Evolutionary conservation across 2,797 vertebrate genomes (phyloP), one percentile per base, ranked within the genome.

Genomic region (Ispidina picta): DNA sequence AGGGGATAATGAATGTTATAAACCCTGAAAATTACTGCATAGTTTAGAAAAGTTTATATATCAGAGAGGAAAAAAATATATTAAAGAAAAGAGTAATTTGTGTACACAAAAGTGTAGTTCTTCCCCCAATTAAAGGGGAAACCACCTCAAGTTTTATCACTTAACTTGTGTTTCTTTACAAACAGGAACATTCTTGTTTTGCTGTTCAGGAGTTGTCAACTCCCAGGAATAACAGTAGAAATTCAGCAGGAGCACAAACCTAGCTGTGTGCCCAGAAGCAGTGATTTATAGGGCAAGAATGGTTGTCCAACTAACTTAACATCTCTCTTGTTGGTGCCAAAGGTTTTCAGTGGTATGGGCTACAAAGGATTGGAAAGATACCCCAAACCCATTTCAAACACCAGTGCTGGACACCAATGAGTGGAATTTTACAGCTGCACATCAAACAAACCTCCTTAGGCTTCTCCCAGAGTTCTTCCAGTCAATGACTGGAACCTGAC

Each of bases 1-100:
- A 91, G 76, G 33, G 75, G 71, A 93, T 96, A 97, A 97, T 96
- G 74, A 95, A 93, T 80, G 71, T 88, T 96, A 94, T 86, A 95
- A 97, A 95, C 84, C 89, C 75, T 73, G 60, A 89, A 96, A 96
- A 96, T 95, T 95, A 93, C 81, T 90, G 76, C 44, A 95, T 65
- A 74, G 89, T 96, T 97, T 91, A 91, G 89, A 89, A 96, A 94
- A 94, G 52, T 95, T 95, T 95, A 29, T 91, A 68, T 96, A 90
- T 89, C 91, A 96, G 37, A 86, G 21, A 83, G 44, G 54, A 70
- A 83, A 65, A 84, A 88, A 85, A 88, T 43, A 78, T 48, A 94
- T 93, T 97, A 92, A 95, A 92, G 35, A 95, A 86, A 37, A 78
- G 51, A 69, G 29, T 81, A 66, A 94, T 91, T 87, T 85, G 44